These are phyloP conservation scores for Eudyptes chrysolophus DNA, from an alignment of 2,113 vertebrate genomes.

Conservation along the genomic window DNA sequence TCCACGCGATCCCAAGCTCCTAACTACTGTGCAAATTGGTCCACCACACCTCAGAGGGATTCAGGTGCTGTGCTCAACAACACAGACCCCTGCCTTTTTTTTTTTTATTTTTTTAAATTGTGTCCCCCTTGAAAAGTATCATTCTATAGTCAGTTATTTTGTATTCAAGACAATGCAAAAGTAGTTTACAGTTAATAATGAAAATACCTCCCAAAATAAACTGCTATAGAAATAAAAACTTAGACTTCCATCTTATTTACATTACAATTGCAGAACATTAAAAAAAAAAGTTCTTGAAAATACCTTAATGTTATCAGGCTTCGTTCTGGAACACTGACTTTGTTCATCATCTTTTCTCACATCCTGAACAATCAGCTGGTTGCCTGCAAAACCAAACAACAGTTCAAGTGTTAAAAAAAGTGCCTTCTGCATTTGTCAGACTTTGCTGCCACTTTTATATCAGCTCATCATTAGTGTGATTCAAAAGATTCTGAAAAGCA, in stretches of 20 bases:
- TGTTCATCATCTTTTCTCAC: slow-evolving; percentile 11
- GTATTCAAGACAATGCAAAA: not conserved
- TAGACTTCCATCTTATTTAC: not conserved
- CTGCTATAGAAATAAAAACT: not conserved
- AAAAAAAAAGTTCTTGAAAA: not conserved
- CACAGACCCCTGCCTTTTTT: not conserved
- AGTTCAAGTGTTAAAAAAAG: not conserved
- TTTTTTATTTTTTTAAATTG: not conserved
- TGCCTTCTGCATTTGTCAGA: not conserved
- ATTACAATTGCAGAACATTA: not conserved
- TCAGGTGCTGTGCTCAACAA: not conserved
- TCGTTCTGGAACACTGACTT: slow-evolving; percentile 2
- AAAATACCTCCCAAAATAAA: not conserved
- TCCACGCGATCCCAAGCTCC: not conserved
- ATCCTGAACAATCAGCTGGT: slow-evolving; percentile 19
- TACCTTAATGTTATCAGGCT: slow-evolving; percentile 56
- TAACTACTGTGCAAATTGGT: not conserved
- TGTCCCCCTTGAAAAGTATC: not conserved
- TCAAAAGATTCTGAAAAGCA: not conserved
- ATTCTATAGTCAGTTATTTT: not conserved
- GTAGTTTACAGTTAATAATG: not conserved
- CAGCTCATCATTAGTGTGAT: not conserved
- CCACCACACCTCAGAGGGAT: not conserved
- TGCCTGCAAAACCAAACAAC: slow-evolving; percentile 57
- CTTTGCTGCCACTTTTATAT: not conserved